phyloP scores from a whole-genome alignment of 35 echinoderm and acorn worm species.

The Stichopus chloronotus region DNA sequence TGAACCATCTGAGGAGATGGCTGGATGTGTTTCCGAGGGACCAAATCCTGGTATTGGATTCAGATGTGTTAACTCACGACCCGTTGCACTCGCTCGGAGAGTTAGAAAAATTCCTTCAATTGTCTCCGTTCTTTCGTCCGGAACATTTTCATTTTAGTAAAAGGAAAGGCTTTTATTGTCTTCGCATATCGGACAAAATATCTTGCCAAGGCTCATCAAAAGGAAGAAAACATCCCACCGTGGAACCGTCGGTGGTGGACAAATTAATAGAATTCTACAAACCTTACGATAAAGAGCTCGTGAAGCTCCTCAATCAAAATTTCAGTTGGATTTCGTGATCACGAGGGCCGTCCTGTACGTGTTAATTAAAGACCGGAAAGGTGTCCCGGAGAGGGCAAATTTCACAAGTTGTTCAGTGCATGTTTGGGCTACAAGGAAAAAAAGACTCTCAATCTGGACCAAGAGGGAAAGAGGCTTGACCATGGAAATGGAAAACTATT shows the following conservation, averaged over 20 bases:
- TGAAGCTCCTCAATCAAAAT: not conserved
- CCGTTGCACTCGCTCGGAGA: slow-evolving; percentile 26
- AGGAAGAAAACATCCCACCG: slow-evolving; percentile 66
- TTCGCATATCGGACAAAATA: slow-evolving; percentile 7
- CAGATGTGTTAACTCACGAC: slow-evolving; percentile 39
- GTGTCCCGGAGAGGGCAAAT: not conserved
- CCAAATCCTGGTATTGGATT: slow-evolving; percentile 69
- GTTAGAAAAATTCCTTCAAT: slow-evolving; percentile 63
- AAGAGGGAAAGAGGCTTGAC: no score
- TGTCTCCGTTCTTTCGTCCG: slow-evolving; percentile 37
- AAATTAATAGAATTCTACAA: slow-evolving; percentile 60
- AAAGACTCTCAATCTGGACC: no score
- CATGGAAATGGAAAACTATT: no score
- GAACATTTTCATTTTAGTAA: slow-evolving; percentile 66
- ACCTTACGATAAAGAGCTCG: slow-evolving; percentile 37
- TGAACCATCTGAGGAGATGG: slow-evolving; percentile 69
- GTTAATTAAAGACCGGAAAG: no score
- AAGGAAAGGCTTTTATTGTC: slow-evolving; percentile 64
- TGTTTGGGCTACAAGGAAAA: not conserved
- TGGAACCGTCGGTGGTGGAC: slow-evolving; percentile 22
- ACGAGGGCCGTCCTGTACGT: no score
- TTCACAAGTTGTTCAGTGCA: not conserved
- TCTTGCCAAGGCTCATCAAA: slow-evolving; percentile 48
- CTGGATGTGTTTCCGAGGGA: slow-evolving; percentile 59
- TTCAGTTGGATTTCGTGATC: slow-evolving; percentile 23